Evolutionary conservation across 2,888 invertebrate genomes (phyloP), one percentile per base, ranked within the genome.

Genomic region (Cerastis rubricosa): DNA sequence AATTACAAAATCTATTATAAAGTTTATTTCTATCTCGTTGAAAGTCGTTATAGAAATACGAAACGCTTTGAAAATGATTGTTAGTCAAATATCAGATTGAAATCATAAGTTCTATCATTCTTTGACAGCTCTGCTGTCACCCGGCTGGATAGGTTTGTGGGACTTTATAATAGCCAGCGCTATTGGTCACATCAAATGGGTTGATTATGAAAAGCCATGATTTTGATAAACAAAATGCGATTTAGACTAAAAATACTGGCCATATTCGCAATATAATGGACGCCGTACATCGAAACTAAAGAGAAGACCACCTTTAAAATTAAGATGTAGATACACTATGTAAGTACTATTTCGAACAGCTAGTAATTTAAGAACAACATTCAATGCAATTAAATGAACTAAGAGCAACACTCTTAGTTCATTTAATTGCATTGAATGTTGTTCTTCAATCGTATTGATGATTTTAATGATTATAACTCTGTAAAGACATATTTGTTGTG

Each of bases 101-200:
- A n/a, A n/a, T n/a, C 29, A 9, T 29, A 59, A 35, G 19, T 8
- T 22, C 11, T 35, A 35, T 40, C 0, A 40, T 40, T n/a, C 29
- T 40, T 63, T 63, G 22, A 22, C 22, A 40, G 22, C 12, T n/a
- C 6, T n/a, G 1, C 22, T 40, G n/a, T 40, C 43, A 45, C 3
- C 69, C 22, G 3, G 3, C 29, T 54, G 29, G 54, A 70, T 57
- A 35, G 1, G 29, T 45, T 73, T 70, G 43, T 54, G 17, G 1
- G 0, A 29, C 29, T 54, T 5, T 12, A 22, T n/a, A 3, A 69
- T 17, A n/a, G 54, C 43, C 43, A 43, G 72, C 29, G 54, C 54
- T 69, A 17, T 43, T 69, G 43, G 69, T 70, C n/a, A 54, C 70
- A 12, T 54, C 8, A 70, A 19, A 73, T 35, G 70, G n/a, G n/a